Evolutionary conservation across 1,140 invertebrate genomes (phyloP).

Genomic region (Drosophila navojoa): DNA sequence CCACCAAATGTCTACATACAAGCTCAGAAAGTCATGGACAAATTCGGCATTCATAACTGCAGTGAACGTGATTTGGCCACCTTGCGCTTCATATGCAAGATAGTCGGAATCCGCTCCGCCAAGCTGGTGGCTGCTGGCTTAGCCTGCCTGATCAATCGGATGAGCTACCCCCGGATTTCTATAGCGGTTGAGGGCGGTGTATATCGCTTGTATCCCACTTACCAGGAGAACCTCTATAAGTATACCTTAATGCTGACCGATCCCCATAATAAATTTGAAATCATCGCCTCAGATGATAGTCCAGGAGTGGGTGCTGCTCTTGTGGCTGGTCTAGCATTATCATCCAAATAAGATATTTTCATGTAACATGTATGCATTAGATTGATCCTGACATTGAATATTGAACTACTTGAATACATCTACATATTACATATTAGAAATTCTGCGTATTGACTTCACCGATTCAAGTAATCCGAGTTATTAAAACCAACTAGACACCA

Average conservation of each 20-base stretch:
- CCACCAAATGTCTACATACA: conserved; percentile 91
- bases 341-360: too few species aligned
- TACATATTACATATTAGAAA: conserved; percentile 20
- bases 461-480: too few species aligned
- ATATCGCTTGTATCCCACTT: conserved; percentile 95
- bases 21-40: conserved; percentile 93
- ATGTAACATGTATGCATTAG: too few species aligned
- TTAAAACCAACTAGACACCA: too few species aligned
- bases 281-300: conserved; percentile 57
- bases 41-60: conserved; percentile 91
- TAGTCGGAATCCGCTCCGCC: conserved; percentile 95
- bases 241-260: conserved; percentile 17
- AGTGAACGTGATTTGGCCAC: conserved; percentile 94
- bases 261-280: conserved; percentile 28
- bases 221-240: conserved; percentile 32
- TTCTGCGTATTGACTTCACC: too few species aligned
- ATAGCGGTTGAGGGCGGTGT: conserved; percentile 99
- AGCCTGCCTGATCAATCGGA: conserved; percentile 91
- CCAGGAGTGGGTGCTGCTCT: conserved; percentile 65
- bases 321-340: conserved; percentile 43
- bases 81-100: conserved; percentile 94
- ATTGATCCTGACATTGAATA: too few species aligned
- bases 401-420: too few species aligned
- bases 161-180: conserved; percentile 93
- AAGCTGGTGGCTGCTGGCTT: conserved; percentile 95